These are phyloP conservation scores for Falco columbarius DNA, from an alignment of 2,797 vertebrate species.

Conservation along the genomic window DNA sequence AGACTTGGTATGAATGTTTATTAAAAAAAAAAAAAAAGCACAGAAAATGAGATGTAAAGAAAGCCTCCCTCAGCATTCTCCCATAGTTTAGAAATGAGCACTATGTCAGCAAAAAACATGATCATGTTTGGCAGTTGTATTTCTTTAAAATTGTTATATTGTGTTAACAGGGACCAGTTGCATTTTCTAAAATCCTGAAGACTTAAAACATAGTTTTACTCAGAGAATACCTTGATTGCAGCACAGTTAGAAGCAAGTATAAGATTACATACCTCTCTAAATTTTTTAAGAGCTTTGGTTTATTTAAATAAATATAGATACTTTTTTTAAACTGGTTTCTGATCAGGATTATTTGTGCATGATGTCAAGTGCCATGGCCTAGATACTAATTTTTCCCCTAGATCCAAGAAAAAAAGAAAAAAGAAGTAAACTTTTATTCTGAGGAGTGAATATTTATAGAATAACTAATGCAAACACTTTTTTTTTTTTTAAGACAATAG, in stretches of 20 bases:
- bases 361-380: not conserved
- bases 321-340: not conserved
- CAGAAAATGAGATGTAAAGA: not conserved
- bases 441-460: not conserved
- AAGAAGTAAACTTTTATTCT: not conserved
- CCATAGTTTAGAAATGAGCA: not conserved
- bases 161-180: constrained; percentile 1
- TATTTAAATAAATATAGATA: not conserved
- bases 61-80: not conserved
- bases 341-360: not conserved
- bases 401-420: not conserved
- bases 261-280: not conserved
- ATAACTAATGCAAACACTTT: not conserved
- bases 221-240: constrained; percentile 5
- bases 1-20: not conserved
- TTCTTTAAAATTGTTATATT: not conserved
- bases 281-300: not conserved
- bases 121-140: not conserved
- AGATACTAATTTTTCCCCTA: not conserved
- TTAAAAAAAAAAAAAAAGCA: not conserved
- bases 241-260: not conserved
- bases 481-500: not conserved
- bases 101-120: not conserved
- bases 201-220: not conserved
- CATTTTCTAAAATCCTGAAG: not conserved